Percentiles rank a stretch among this genome's conserved stretches.
Evolutionary conservation across 2,113 vertebrate genomes (phyloP).

Genomic region (Perca flavescens): DNA sequence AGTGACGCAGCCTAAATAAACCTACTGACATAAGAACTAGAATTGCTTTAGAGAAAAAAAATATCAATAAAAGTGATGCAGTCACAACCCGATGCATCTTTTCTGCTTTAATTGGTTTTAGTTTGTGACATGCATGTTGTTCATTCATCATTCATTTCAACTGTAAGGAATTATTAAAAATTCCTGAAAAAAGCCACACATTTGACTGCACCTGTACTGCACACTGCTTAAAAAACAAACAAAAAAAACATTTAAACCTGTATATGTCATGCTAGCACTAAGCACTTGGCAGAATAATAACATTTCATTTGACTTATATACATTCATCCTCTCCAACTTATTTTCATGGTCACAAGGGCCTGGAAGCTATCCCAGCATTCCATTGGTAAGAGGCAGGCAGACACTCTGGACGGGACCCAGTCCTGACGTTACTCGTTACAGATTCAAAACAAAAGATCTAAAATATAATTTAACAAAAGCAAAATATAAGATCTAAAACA

Average conservation of each 20-base stretch:
- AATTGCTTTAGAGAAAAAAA: background rate
- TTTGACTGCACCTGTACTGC: no score
- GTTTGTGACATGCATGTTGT: background rate
- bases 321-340: background rate
- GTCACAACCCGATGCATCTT: background rate
- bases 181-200: no score
- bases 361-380: constrained; percentile 3
- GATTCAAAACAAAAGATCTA: background rate
- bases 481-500: background rate
- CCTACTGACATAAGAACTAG: background rate
- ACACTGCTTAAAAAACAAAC: background rate
- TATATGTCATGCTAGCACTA: background rate
- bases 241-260: background rate
- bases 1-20: background rate
- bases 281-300: background rate
- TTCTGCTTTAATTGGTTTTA: background rate
- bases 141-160: background rate
- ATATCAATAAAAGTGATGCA: background rate
- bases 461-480: background rate
- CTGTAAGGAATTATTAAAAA: no score
- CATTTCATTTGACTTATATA: background rate
- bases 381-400: background rate
- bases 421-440: no score
- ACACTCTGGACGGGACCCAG: background rate
- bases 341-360: background rate